phyloP scores from a whole-genome alignment of 2,113 vertebrate genomes.

The Alaudala cheleensis region DNA sequence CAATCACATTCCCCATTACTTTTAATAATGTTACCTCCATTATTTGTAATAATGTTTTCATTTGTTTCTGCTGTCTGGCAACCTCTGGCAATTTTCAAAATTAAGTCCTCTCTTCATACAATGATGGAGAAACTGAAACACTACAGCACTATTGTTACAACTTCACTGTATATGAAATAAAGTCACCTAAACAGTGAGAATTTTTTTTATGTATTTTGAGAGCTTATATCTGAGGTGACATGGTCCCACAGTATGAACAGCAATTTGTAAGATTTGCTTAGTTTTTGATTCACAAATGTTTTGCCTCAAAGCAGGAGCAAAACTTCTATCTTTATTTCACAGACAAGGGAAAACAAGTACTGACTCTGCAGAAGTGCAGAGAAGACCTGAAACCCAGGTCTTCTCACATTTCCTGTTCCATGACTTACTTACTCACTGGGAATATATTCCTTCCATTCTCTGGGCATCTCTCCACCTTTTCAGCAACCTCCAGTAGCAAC shows the following conservation, averaged over 20 bases:
- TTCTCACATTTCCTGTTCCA: not conserved
- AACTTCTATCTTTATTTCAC: not conserved
- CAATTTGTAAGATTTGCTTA: not conserved
- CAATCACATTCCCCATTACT: constrained; percentile 31
- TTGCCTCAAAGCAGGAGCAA: not conserved
- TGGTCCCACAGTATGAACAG: not conserved
- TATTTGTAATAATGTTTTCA: constrained; percentile 41
- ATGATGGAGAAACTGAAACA: not conserved
- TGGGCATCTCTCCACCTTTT: constrained; percentile 31
- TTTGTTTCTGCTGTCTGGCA: constrained; percentile 30
- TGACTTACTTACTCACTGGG: not conserved
- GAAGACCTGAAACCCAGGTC: not conserved
- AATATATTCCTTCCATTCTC: constrained; percentile 17
- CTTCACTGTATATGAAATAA: not conserved
- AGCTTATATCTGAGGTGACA: not conserved
- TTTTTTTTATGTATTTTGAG: not conserved
- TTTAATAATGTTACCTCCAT: constrained; percentile 44
- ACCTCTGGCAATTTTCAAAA: constrained; percentile 55
- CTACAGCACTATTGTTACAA: not conserved
- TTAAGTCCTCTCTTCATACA: not conserved
- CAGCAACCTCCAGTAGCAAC: constrained; percentile 38
- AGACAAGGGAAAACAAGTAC: not conserved
- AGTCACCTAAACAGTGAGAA: not conserved
- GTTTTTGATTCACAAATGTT: not conserved
- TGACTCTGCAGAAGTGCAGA: not conserved